Conservation (phyloP, 2,888 invertebrate species). For the Orthosia gracilis region DNA sequence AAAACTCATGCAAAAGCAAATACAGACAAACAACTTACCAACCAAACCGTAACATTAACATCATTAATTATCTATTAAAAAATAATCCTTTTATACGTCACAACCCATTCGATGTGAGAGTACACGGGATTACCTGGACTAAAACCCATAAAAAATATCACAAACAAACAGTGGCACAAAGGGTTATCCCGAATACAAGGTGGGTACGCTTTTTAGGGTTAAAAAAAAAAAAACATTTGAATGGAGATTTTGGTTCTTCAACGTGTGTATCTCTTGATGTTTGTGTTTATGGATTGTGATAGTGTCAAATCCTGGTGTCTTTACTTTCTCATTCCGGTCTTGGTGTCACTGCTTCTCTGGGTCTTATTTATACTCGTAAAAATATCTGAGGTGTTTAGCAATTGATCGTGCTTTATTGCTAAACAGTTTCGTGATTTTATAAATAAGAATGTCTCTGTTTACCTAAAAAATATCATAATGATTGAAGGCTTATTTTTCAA, state of each 20-base stretch:
- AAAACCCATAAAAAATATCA: conserved; percentile 86
- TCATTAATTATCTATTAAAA: conserved; percentile 90
- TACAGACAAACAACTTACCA: conserved; percentile 64
- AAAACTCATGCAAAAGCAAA: conserved; percentile 66
- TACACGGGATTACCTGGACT: conserved; percentile 89
- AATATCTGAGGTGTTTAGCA: too few relatives aligned
- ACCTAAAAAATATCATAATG: too few relatives aligned
- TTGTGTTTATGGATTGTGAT: neutral
- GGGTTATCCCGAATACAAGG: conserved; percentile 79
- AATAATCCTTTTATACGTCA: conserved; percentile 90
- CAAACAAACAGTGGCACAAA: conserved; percentile 85
- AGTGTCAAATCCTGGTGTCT: neutral
- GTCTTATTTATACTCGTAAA: too few relatives aligned
- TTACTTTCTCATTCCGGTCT: neutral
- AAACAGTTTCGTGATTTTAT: too few relatives aligned
- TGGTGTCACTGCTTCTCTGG: neutral
- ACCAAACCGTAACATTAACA: conserved; percentile 74
- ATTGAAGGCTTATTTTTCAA: too few relatives aligned
- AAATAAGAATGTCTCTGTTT: too few relatives aligned
- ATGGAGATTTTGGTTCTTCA: conserved; percentile 51
- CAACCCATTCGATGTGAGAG: conserved; percentile 86
- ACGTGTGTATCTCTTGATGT: conserved; percentile 28
- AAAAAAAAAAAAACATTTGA: conserved; percentile 68
- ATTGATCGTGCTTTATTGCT: too few relatives aligned
- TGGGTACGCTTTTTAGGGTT: conserved; percentile 70